Percentiles rank a stretch among this genome's conserved stretches.
Conservation (phyloP, 2,113 vertebrate genomes). For the Phaethornis superciliosus region DNA sequence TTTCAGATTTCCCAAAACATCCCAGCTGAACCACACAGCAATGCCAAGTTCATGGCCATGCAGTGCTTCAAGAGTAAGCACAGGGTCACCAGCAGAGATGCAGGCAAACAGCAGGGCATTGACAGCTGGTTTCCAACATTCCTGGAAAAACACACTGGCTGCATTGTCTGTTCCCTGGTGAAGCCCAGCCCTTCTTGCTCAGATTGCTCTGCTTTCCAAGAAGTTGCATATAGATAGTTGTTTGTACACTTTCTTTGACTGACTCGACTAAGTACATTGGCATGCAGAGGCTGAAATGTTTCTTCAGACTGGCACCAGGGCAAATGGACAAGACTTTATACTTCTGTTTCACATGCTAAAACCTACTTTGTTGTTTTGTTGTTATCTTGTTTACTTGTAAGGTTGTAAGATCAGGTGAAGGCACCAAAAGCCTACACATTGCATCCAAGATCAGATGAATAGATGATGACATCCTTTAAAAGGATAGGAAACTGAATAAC, state of each 20-base stretch:
- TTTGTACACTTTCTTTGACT: not conserved
- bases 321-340: not conserved
- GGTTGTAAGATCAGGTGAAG: not conserved
- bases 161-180: not conserved
- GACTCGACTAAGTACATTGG: not conserved
- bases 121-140: constrained; percentile 22
- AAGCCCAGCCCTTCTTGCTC: not conserved
- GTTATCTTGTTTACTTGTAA: not conserved
- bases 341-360: not conserved
- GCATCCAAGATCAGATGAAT: not conserved
- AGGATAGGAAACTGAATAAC: not conserved
- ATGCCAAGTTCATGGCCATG: not conserved
- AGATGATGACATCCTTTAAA: not conserved
- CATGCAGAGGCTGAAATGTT: not conserved
- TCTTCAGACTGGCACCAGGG: not conserved
- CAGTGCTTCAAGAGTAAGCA: not conserved
- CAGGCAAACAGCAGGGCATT: constrained; percentile 2
- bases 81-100: not conserved
- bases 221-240: not conserved
- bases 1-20: not conserved
- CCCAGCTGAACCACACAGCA: not conserved
- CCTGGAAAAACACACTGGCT: constrained; percentile 18
- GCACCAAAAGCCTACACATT: not conserved
- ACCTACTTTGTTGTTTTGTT: not conserved
- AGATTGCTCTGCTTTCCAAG: constrained; percentile 18